These are phyloP conservation scores for Ormia ochracea DNA, from an alignment of 2,888 invertebrate genomes.

Conservation along the genomic window DNA sequence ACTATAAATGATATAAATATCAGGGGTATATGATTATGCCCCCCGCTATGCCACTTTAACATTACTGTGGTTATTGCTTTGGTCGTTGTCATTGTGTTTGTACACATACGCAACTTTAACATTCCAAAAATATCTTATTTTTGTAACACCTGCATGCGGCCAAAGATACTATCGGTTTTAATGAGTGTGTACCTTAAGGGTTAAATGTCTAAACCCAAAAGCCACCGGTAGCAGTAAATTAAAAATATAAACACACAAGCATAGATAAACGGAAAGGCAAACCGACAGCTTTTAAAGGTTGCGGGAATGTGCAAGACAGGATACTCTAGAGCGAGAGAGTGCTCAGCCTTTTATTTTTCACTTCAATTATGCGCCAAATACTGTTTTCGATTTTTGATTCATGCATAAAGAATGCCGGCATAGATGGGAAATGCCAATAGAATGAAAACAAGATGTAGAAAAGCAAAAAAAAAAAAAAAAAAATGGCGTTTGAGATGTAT, in stretches of 20 bases:
- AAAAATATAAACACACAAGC: conserved; percentile 6
- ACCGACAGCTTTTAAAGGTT: not conserved
- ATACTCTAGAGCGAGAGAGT: not conserved
- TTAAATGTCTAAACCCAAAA: conserved; percentile 53
- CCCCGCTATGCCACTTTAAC: not conserved
- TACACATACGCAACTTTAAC: conserved; percentile 20
- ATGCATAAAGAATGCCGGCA: conserved; percentile 48
- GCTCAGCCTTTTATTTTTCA: conserved; percentile 6
- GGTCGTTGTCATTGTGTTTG: not conserved
- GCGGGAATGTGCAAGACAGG: not conserved
- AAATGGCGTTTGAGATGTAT: too few species aligned
- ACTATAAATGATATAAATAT: not conserved
- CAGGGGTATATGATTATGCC: not conserved
- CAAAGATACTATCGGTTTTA: conserved; percentile 57
- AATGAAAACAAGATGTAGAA: not conserved
- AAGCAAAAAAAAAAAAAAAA: not conserved
- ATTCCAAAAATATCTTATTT: conserved; percentile 40
- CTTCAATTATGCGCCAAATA: conserved; percentile 47
- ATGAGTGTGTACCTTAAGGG: conserved; percentile 60
- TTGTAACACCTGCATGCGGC: conserved; percentile 45
- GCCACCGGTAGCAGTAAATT: conserved; percentile 45
- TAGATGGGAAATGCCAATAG: conserved; percentile 24
- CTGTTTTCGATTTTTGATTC: conserved; percentile 47
- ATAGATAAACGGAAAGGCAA: not conserved
- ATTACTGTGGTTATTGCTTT: not conserved